Percentiles rank a stretch among this genome's conserved stretches.
phyloP scores from a whole-genome alignment of 2,797 vertebrate genomes.

The Sebastes iracundus region DNA sequence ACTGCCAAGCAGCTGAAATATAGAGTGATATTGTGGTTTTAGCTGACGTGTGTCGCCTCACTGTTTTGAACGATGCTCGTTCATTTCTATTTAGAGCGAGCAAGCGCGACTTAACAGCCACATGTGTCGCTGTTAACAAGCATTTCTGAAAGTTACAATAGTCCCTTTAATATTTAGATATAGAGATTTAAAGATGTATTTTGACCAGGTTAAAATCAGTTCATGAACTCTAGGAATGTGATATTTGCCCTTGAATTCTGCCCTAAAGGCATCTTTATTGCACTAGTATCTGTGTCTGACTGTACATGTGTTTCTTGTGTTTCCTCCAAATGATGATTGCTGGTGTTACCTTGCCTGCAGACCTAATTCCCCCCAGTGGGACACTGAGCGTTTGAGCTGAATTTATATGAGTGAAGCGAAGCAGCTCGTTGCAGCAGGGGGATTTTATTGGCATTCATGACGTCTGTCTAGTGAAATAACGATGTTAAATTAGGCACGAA shows the following conservation, averaged over 20 bases:
- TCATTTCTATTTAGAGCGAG: no score
- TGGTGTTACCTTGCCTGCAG: conserved; percentile 32
- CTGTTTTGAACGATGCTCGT: no score
- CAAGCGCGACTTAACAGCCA: no score
- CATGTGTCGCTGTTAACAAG: no score
- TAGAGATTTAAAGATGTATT: background rate
- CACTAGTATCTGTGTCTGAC: background rate
- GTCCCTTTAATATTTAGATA: no score
- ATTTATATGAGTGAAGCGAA: conserved; percentile 27
- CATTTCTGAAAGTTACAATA: no score
- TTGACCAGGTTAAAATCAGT: background rate
- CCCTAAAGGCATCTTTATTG: background rate
- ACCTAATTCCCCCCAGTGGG: conserved; percentile 28
- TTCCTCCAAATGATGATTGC: conserved; percentile 2
- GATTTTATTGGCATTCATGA: background rate
- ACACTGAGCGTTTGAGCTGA: conserved; percentile 13
- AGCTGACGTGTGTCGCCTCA: no score
- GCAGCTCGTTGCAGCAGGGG: background rate
- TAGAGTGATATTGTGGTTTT: no score
- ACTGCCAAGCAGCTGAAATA: no score
- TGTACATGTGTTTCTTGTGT: background rate
- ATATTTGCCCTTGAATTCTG: background rate
- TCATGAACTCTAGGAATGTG: background rate
- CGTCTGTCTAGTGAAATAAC: background rate
- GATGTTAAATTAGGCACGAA: background rate